phyloP scores from a whole-genome alignment of 2,113 vertebrate genomes.

The Gopherus evgoodei region DNA sequence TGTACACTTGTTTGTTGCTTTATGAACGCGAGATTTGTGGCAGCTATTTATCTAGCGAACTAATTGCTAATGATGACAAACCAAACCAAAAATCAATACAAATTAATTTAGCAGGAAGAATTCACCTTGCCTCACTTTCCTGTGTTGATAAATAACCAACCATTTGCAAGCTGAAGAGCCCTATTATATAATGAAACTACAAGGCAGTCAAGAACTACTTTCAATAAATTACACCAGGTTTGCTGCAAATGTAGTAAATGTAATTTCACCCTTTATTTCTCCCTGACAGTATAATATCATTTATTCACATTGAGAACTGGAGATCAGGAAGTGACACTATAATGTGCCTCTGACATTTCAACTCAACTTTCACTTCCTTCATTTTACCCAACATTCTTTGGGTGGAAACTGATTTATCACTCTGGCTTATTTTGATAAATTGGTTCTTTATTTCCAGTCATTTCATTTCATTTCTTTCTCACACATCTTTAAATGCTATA shows the following conservation, averaged over 20 bases:
- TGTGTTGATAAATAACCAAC: neutral
- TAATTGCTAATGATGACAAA: conserved; percentile 21
- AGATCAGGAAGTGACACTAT: neutral
- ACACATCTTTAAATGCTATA: neutral
- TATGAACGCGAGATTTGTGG: neutral
- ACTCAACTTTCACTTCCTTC: neutral
- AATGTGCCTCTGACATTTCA: neutral
- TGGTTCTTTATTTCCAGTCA: neutral
- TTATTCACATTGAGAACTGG: neutral
- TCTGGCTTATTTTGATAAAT: neutral
- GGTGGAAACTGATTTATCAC: neutral
- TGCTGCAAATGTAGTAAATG: neutral
- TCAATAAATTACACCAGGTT: neutral
- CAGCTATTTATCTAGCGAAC: conserved; percentile 25
- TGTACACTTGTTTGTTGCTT: neutral
- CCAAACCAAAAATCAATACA: conserved; percentile 9
- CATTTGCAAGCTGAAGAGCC: neutral
- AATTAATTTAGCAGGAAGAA: neutral
- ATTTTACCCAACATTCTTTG: neutral
- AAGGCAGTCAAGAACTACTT: neutral
- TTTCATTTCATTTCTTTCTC: conserved; percentile 35
- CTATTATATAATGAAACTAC: neutral
- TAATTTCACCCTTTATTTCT: neutral
- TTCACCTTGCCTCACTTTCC: neutral
- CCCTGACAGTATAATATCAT: neutral